Conservation (phyloP, 37 sponge, comb jelly and placozoan genomes). For the Agelas oroides region DNA sequence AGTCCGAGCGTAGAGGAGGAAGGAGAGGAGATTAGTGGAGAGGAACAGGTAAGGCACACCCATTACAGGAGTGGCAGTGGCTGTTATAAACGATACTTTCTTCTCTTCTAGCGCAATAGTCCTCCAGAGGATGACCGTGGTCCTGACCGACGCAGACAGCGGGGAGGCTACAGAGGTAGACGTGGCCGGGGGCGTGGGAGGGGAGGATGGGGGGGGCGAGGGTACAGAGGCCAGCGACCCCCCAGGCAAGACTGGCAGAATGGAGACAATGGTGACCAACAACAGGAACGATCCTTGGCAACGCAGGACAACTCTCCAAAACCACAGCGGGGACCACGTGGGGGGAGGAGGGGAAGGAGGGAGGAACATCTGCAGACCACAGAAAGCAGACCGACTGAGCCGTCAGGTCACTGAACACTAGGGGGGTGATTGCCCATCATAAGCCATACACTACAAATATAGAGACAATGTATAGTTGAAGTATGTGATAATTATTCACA, state of each 20-base stretch:
- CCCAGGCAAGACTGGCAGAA: no score
- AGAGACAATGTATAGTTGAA: no score
- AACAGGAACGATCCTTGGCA: not conserved
- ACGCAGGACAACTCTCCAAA: not conserved
- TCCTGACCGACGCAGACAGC: constrained; percentile 40
- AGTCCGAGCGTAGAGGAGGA: constrained; percentile 12
- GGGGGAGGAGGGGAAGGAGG: not conserved
- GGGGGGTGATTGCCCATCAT: no score
- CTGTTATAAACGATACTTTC: not conserved
- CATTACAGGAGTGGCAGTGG: not conserved
- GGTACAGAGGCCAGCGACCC: constrained; percentile 22
- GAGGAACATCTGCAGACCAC: no score
- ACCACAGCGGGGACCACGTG: not conserved
- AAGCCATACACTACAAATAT: no score
- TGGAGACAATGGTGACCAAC: no score
- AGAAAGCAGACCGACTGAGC: no score
- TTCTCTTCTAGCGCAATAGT: constrained; percentile 9
- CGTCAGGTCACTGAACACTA: no score
- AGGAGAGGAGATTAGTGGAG: constrained; percentile 14
- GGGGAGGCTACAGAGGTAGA: constrained; percentile 15
- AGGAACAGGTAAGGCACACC: not conserved
- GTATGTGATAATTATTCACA: no score
- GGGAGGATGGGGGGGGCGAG: constrained; percentile 31
- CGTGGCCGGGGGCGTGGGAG: not conserved
- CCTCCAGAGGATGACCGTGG: constrained; percentile 42